Evolutionary conservation across 2,113 vertebrate species (phyloP).

Genomic region (Pogonocichla stellata): DNA sequence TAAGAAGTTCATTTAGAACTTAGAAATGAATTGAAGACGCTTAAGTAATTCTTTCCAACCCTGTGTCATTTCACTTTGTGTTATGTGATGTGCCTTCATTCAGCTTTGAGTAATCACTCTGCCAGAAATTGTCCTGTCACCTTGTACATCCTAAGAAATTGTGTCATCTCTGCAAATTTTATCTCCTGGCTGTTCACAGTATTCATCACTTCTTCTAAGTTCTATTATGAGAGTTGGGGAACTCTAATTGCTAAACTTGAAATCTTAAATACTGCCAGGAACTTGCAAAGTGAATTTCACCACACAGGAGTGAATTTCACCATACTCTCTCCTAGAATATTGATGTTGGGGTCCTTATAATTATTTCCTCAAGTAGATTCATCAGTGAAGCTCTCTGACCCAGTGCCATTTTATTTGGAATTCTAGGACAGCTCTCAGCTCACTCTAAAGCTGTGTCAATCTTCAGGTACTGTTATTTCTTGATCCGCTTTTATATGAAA

Average conservation of each 20-base stretch:
- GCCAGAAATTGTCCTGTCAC: neutral
- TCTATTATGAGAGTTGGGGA: neutral
- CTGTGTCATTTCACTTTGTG: neutral
- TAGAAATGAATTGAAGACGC: neutral
- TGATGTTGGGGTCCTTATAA: neutral
- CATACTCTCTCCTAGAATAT: neutral
- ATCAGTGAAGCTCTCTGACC: neutral
- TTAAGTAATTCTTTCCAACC: neutral
- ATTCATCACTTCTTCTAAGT: neutral
- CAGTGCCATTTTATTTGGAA: slow-evolving; percentile 12
- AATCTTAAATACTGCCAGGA: neutral
- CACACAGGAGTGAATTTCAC: neutral
- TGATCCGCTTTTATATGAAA: slow-evolving; percentile 63
- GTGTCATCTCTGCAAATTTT: neutral
- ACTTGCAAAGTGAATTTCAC: neutral
- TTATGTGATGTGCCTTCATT: neutral
- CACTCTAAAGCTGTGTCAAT: slow-evolving; percentile 49
- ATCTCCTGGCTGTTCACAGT: neutral
- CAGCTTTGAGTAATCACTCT: neutral
- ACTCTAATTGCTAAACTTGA: neutral
- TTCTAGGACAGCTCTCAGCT: slow-evolving; percentile 33
- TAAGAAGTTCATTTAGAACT: neutral
- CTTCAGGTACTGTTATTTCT: slow-evolving; percentile 44
- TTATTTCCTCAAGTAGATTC: slow-evolving; percentile 9
- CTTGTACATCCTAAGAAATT: neutral